phyloP scores from a whole-genome alignment of 2,797 vertebrate species.

The Novumbra hubbsi region DNA sequence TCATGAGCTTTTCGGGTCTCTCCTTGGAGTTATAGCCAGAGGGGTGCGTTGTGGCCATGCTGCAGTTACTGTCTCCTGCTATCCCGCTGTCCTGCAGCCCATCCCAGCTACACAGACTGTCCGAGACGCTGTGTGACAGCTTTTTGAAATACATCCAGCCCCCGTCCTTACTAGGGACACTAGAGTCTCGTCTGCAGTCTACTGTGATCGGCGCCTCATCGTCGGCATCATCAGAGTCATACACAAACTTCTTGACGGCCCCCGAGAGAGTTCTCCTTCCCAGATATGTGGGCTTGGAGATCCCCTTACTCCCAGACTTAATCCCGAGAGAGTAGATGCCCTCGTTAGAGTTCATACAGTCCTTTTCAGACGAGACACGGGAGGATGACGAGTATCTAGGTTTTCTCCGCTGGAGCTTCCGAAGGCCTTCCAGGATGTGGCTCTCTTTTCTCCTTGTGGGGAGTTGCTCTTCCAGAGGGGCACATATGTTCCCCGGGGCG shows the following conservation, averaged over 20 bases:
- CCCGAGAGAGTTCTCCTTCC: constrained; percentile 57
- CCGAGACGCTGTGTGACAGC: constrained; percentile 84
- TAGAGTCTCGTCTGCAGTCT: constrained; percentile 55
- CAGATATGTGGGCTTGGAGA: constrained; percentile 60
- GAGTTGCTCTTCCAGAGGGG: constrained; percentile 79
- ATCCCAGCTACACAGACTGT: constrained; percentile 86
- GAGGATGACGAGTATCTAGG: constrained; percentile 78
- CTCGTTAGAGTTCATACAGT: constrained; percentile 96
- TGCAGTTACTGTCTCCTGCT: constrained; percentile 47
- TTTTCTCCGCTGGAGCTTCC: constrained; percentile 84
- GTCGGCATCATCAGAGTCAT: constrained; percentile 84
- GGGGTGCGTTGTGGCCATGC: constrained; percentile 47
- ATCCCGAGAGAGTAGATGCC: constrained; percentile 92
- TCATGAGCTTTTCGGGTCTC: constrained; percentile 80
- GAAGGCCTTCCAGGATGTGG: constrained; percentile 86
- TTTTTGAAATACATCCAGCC: constrained; percentile 70
- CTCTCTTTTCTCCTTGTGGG: constrained; percentile 83
- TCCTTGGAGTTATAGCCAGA: constrained; percentile 76
- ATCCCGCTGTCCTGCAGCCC: constrained; percentile 51
- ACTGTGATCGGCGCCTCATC: constrained; percentile 75
- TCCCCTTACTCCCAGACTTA: constrained; percentile 73
- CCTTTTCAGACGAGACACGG: constrained; percentile 83
- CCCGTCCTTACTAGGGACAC: constrained; percentile 72
- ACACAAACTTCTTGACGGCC: constrained; percentile 70
- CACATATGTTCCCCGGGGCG: constrained; percentile 82